Evolutionary conservation across 2,888 invertebrate genomes (phyloP).

Genomic region (Daptonema setosum): DNA sequence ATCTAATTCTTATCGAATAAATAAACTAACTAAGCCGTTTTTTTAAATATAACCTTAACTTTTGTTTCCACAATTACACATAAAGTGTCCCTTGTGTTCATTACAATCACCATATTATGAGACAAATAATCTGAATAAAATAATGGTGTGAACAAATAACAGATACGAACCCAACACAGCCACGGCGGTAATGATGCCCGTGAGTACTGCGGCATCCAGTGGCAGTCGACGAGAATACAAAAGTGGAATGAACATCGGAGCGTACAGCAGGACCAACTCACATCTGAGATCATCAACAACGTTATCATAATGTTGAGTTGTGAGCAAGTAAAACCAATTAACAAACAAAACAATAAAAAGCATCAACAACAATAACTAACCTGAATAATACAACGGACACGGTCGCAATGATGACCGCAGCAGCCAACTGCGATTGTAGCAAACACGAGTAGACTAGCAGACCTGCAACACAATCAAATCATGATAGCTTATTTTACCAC

Average conservation of each 20-base stretch:
- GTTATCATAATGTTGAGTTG: too few species aligned
- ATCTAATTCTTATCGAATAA: background rate
- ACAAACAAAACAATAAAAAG: too few species aligned
- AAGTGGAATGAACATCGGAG: constrained; percentile 60
- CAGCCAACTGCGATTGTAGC: constrained; percentile 46
- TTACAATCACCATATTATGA: too few species aligned
- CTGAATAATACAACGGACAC: constrained; percentile 70
- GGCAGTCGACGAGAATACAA: constrained; percentile 48
- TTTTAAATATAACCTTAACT: too few species aligned
- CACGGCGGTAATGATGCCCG: constrained; percentile 28
- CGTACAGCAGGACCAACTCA: constrained; percentile 54
- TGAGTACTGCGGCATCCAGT: constrained; percentile 30
- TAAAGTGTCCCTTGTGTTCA: too few species aligned
- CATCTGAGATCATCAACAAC: too few species aligned
- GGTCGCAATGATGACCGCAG: constrained; percentile 55
- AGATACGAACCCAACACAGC: constrained; percentile 38
- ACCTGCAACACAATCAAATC: constrained; percentile 41
- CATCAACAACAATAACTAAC: too few species aligned
- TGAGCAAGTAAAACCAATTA: too few species aligned
- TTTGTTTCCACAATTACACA: too few species aligned
- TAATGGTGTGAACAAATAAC: too few species aligned
- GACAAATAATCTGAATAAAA: too few species aligned
- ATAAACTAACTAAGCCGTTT: too few species aligned
- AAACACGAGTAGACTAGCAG: constrained; percentile 61
- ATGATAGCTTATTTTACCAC: background rate